phyloP scores from a whole-genome alignment of 2,888 invertebrate species.

The Pilophorus perplexus region DNA sequence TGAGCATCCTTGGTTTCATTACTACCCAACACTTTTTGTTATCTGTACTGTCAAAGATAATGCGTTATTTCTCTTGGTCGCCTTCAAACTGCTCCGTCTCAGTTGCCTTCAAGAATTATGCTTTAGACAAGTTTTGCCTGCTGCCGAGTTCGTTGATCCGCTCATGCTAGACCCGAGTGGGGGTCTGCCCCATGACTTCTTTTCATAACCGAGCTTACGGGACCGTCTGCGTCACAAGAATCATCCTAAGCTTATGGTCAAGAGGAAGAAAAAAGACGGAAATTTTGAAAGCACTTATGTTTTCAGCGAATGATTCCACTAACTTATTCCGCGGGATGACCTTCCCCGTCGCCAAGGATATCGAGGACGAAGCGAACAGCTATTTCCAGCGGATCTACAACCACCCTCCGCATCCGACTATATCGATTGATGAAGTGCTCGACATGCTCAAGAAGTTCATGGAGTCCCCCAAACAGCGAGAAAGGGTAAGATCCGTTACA shows the following conservation, averaged over 20 bases:
- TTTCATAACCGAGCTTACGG: conserved; percentile 2
- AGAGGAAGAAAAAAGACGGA: conserved; percentile 13
- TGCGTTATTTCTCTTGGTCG: too few relatives aligned
- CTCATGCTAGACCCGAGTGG: conserved; percentile 5
- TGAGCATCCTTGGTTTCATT: too few relatives aligned
- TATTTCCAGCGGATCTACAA: conserved; percentile 99
- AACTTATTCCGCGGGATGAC: conserved; percentile 74
- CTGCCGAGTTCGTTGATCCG: neutral
- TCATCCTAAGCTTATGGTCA: conserved; percentile 15
- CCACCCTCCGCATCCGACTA: conserved; percentile 89
- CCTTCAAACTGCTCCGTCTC: too few relatives aligned
- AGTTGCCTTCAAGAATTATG: too few relatives aligned
- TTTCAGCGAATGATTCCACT: conserved; percentile 53
- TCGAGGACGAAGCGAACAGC: conserved; percentile 97
- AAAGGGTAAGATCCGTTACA: conserved; percentile 57
- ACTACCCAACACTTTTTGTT: neutral
- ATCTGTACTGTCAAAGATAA: neutral
- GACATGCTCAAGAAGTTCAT: conserved; percentile 95
- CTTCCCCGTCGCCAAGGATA: conserved; percentile 80
- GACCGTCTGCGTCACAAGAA: neutral
- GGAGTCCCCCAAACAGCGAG: conserved; percentile 82
- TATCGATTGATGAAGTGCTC: conserved; percentile 92
- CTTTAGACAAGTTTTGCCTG: too few relatives aligned
- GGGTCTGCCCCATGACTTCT: conserved; percentile 21
- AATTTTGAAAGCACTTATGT: conserved; percentile 26